Percentiles rank a stretch among this genome's conserved stretches.
These are phyloP conservation scores for Nemotelus pantherinus DNA, from an alignment of 2,888 invertebrate genomes.

Conservation along the genomic window DNA sequence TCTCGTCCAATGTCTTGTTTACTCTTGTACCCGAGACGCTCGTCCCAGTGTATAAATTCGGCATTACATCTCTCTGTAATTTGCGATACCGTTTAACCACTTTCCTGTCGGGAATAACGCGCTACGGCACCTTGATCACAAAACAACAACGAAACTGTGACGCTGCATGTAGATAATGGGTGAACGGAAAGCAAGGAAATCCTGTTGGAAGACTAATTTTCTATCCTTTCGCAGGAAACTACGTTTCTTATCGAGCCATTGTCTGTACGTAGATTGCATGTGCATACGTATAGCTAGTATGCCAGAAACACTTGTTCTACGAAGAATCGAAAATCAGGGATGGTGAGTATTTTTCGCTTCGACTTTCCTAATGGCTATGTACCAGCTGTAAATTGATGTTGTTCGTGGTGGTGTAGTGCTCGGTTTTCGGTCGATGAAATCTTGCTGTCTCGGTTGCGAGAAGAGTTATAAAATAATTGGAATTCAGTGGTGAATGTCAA, in stretches of 20 bases:
- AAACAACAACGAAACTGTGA: not conserved
- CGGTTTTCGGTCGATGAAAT: not conserved
- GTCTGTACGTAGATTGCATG: not conserved
- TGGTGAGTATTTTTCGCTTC: not conserved
- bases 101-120: slow-evolving; percentile 12
- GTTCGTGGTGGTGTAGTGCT: not conserved
- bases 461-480: too few relatives aligned
- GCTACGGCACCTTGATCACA: slow-evolving; percentile 9
- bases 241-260: not conserved
- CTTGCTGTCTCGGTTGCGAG: not conserved
- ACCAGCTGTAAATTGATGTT: not conserved
- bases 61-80: not conserved
- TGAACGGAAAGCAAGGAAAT: slow-evolving; percentile 18
- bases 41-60: too few relatives aligned
- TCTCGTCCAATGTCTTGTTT: too few relatives aligned
- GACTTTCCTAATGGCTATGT: not conserved
- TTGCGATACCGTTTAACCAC: slow-evolving; percentile 14
- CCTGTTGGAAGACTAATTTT: slow-evolving; percentile 31
- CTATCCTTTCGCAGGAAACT: not conserved
- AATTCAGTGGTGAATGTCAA: too few relatives aligned
- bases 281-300: too few relatives aligned
- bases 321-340: not conserved
- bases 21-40: too few relatives aligned
- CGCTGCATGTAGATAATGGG: slow-evolving; percentile 4
- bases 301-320: too few relatives aligned